These are phyloP conservation scores for Chelon labrosus DNA, from an alignment of 2,797 vertebrate genomes.

Conservation along the genomic window DNA sequence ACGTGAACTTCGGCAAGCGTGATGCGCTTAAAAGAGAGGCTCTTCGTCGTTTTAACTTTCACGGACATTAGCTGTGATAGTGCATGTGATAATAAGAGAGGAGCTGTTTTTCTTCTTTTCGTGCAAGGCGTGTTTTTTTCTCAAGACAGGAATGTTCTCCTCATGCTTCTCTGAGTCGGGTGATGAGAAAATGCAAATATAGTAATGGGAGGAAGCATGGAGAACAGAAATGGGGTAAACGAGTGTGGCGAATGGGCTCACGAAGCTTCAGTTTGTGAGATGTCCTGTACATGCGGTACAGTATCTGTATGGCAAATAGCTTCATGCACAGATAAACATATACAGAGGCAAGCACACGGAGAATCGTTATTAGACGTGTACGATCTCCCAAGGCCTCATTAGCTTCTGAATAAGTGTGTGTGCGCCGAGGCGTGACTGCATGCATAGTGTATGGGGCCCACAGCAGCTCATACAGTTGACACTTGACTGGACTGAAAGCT, in stretches of 20 bases:
- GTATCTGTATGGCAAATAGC: constrained; percentile 27
- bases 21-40: constrained; percentile 26
- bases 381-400: constrained; percentile 76
- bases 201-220: constrained; percentile 45
- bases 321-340: constrained; percentile 58
- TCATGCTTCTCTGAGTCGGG: constrained; percentile 51
- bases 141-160: constrained; percentile 37
- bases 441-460: constrained; percentile 51
- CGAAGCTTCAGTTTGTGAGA: constrained; percentile 28
- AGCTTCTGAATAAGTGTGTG: constrained; percentile 60
- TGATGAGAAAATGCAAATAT: constrained; percentile 51
- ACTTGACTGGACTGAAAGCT: constrained; percentile 61
- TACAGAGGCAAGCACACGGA: constrained; percentile 40
- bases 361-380: constrained; percentile 50
- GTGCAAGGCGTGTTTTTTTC: constrained; percentile 36
- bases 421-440: constrained; percentile 43
- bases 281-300: constrained; percentile 33
- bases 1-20: constrained; percentile 51
- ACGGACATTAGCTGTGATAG: constrained; percentile 47
- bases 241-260: constrained; percentile 48
- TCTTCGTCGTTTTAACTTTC: constrained; percentile 46
- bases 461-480: constrained; percentile 44
- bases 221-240: constrained; percentile 56
- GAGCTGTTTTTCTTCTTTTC: constrained; percentile 47
- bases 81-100: constrained; percentile 42